Evolutionary conservation across 2,797 vertebrate species (phyloP).

Genomic region (Tympanoctomys barrerae): DNA sequence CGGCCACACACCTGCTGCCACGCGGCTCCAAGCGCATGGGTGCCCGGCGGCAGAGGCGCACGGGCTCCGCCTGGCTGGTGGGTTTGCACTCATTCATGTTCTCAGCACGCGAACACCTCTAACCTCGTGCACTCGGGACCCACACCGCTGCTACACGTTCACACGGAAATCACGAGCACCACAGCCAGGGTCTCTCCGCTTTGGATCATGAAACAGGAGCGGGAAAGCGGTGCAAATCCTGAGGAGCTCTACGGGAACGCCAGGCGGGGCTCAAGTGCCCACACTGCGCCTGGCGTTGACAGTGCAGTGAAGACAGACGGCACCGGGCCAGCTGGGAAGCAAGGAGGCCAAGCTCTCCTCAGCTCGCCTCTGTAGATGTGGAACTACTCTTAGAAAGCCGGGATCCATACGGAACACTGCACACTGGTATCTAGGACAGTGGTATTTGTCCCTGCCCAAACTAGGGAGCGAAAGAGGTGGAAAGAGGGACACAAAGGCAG

Average conservation of each 20-base stretch:
- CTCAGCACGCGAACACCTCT: background rate
- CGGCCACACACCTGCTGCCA: background rate
- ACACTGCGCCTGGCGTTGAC: background rate
- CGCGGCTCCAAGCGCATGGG: background rate
- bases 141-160: background rate
- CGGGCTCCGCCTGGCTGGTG: background rate
- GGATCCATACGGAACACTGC: background rate
- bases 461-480: background rate
- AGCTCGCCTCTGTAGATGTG: background rate
- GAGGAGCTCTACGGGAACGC: background rate
- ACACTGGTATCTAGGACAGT: background rate
- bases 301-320: background rate
- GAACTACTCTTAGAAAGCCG: background rate
- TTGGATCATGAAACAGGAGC: background rate
- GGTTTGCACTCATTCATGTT: background rate
- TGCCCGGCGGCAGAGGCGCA: background rate
- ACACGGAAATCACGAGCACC: background rate
- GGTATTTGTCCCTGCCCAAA: background rate
- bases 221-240: background rate
- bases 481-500: background rate
- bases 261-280: rapidly evolving
- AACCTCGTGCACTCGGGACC: background rate
- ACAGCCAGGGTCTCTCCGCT: background rate
- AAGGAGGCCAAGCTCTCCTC: background rate
- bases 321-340: background rate